Evolutionary conservation across 2,113 vertebrate genomes (phyloP).

Genomic region (Bambusicola thoracicus): DNA sequence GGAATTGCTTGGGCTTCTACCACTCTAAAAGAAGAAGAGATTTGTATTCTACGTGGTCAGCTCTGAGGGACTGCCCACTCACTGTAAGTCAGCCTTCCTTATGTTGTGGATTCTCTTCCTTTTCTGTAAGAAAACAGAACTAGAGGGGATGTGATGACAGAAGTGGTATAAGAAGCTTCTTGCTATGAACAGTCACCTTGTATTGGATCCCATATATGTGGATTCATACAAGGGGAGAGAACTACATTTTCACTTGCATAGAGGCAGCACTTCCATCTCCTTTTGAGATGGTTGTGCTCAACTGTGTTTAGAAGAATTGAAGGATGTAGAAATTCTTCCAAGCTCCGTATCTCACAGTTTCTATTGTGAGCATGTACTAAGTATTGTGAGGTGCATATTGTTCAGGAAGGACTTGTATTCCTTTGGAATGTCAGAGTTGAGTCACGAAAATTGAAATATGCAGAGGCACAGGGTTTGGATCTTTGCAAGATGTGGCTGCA

Average conservation of each 20-base stretch:
- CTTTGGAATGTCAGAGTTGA: not conserved
- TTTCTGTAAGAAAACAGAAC: not conserved
- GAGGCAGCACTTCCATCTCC: not conserved
- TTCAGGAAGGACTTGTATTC: not conserved
- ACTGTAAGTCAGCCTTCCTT: slow-evolving; percentile 23
- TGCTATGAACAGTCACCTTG: not conserved
- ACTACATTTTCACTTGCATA: not conserved
- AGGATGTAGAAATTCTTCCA: not conserved
- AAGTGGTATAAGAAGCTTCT: not conserved
- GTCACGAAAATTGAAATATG: not conserved
- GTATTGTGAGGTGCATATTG: not conserved
- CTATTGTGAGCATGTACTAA: not conserved
- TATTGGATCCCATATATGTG: too few relatives aligned
- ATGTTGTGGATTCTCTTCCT: not conserved
- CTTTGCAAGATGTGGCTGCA: not conserved
- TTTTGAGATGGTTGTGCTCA: not conserved
- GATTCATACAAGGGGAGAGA: not conserved
- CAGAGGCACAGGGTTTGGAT: not conserved
- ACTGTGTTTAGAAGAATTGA: not conserved
- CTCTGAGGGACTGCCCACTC: not conserved
- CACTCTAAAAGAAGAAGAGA: not conserved
- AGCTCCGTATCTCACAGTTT: not conserved
- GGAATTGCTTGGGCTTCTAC: slow-evolving; percentile 3
- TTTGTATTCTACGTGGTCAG: not conserved
- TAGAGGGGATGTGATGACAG: not conserved